phyloP scores from a whole-genome alignment of 2,888 invertebrate species.

The Erebia epiphron region DNA sequence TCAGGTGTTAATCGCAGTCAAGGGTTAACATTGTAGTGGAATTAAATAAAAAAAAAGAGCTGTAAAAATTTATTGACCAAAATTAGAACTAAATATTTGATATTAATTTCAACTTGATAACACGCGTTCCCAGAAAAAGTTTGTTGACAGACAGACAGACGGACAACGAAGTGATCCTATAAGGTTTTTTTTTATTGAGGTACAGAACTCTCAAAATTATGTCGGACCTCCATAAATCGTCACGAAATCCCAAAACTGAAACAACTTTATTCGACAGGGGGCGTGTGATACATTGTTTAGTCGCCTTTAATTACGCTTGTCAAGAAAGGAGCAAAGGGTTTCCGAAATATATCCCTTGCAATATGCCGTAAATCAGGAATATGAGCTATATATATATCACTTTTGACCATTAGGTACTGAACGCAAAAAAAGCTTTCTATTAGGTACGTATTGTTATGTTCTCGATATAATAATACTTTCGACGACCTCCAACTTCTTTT shows the following conservation, averaged over 20 bases:
- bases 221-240: constrained; percentile 3
- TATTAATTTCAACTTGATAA: too few species aligned
- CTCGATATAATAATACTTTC: not conserved
- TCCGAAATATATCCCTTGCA: constrained; percentile 23
- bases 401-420: constrained; percentile 28
- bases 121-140: too few species aligned
- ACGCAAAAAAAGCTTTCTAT: constrained; percentile 13
- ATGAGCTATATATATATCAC: constrained; percentile 27
- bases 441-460: not conserved
- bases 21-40: too few species aligned
- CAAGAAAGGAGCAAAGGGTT: constrained; percentile 30
- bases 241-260: constrained; percentile 9
- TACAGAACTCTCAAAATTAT: not conserved
- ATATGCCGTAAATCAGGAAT: constrained; percentile 36
- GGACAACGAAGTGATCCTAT: too few species aligned
- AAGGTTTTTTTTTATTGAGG: not conserved
- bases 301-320: constrained; percentile 24
- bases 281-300: constrained; percentile 19
- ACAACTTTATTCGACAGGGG: constrained; percentile 13
- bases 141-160: too few species aligned
- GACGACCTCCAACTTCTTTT: too few species aligned
- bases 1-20: too few species aligned
- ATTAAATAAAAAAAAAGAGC: too few species aligned
- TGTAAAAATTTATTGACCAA: too few species aligned
- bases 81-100: too few species aligned